Conservation (phyloP, 2,113 vertebrate genomes). For the Anolis carolinensis region DNA sequence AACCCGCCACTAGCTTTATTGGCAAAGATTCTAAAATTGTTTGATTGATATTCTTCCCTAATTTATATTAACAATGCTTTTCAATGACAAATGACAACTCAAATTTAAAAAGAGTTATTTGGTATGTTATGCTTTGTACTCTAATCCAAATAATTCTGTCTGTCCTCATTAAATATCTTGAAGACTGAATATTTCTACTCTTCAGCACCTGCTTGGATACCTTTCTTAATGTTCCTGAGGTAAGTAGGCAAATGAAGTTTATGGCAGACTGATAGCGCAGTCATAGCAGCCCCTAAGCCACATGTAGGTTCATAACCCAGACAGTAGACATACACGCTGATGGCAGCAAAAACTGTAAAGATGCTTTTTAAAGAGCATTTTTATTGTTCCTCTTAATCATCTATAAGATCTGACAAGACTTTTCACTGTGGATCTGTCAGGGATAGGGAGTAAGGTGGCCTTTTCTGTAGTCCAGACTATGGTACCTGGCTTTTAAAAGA, state of each 20-base stretch:
- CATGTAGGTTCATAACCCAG: background rate
- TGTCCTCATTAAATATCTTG: background rate
- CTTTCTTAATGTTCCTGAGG: background rate
- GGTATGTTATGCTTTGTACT: slow-evolving; percentile 16
- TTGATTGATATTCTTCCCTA: slow-evolving; percentile 66
- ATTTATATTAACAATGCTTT: slow-evolving; percentile 33
- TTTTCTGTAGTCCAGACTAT: background rate
- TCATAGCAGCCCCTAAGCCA: background rate
- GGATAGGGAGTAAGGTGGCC: no score
- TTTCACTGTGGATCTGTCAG: background rate
- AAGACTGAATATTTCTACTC: background rate
- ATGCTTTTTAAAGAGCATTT: background rate
- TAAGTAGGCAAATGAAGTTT: background rate
- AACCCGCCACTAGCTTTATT: slow-evolving; percentile 39
- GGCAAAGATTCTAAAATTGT: slow-evolving; percentile 63
- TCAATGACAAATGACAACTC: slow-evolving; percentile 10
- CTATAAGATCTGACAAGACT: background rate
- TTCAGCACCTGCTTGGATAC: background rate
- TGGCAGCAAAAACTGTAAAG: background rate
- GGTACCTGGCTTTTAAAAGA: background rate
- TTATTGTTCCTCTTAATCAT: background rate
- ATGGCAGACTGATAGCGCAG: background rate
- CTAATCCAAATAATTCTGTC: slow-evolving; percentile 1
- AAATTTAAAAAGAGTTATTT: slow-evolving; percentile 10
- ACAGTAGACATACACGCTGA: no score